Evolutionary conservation across 2,888 invertebrate genomes (phyloP).

Genomic region (Meganola albula): DNA sequence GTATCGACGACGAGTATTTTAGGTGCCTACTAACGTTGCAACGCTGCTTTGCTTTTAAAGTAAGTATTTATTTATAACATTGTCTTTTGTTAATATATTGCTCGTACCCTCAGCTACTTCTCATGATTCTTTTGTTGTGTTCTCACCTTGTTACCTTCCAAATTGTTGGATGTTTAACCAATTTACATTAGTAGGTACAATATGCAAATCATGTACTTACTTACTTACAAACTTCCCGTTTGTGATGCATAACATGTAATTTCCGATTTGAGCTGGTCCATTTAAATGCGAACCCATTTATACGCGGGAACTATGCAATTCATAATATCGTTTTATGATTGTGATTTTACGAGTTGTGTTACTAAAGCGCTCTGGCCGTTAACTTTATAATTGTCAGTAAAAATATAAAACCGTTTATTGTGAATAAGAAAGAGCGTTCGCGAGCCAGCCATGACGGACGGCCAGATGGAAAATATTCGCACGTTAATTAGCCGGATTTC

Average conservation of each 20-base stretch:
- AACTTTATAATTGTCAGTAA: slow-evolving; percentile 34
- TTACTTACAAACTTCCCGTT: slow-evolving; percentile 15
- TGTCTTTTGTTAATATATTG: slow-evolving; percentile 38
- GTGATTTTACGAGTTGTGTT: slow-evolving; percentile 23
- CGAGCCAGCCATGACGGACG: slow-evolving; percentile 32
- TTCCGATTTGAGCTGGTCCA: slow-evolving; percentile 23
- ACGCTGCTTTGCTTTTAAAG: slow-evolving; percentile 58
- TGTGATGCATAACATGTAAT: slow-evolving; percentile 13
- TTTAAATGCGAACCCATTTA: slow-evolving; percentile 35
- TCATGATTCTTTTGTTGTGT: slow-evolving; percentile 23
- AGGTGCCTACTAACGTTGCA: slow-evolving; percentile 64
- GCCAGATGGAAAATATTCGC: slow-evolving; percentile 36
- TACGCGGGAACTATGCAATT: slow-evolving; percentile 33
- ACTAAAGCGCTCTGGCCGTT: slow-evolving; percentile 30
- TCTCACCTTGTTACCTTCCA: slow-evolving; percentile 14
- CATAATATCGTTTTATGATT: slow-evolving; percentile 25
- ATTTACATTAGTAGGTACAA: slow-evolving; percentile 14
- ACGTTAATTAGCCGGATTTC: slow-evolving; percentile 48
- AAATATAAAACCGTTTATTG: slow-evolving; percentile 29
- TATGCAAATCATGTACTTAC: slow-evolving; percentile 11
- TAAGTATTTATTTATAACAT: slow-evolving; percentile 52
- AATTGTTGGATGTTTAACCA: slow-evolving; percentile 16
- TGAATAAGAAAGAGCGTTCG: slow-evolving; percentile 19
- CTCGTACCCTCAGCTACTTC: slow-evolving; percentile 23
- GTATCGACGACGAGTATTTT: slow-evolving; percentile 73